Evolutionary conservation across 2,888 invertebrate species (phyloP), one percentile per base, ranked within the genome.

Genomic region (Glomeris marginata): DNA sequence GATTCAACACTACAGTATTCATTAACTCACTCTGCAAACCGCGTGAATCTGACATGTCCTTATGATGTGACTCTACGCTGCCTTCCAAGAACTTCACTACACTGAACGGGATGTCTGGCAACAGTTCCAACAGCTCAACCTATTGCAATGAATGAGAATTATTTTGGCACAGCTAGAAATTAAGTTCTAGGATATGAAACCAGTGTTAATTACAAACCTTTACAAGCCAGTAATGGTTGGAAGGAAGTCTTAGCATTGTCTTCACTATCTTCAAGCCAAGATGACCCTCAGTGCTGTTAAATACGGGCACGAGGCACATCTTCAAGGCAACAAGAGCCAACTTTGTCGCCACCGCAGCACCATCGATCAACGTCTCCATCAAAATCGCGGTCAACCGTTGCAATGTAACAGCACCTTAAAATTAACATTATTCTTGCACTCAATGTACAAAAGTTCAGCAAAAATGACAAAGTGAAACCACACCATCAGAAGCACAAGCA

Each of bases 201-300:
- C 5, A 11, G 28, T 8, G 8, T 28, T 3, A 3, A 28, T 28
- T 21, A 56, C 71, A 70, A 57, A 86, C 81, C 71, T 82, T 82
- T 43, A 88, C 81, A 45, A 90, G 70, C 83, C 88, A 90, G 66
- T 90, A 90, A 0, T 80, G 77, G 65, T 85, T 85, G 40, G 71
- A 69, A 50, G 77, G 76, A 1, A 84, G 71, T 22, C 69, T 66
- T 10, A 81, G 74, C 5, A 87, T 66, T 18, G 73, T 67, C 54
- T 77, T 74, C 41, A 87, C 65, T 4, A 80, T 64, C 13, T 74
- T 69, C 16, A 76, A 64, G 2, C 77, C 69, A 11, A 73, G 60
- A 1, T 67, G 59, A 67, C 75, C 76, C 55, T 78, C 74, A 6
- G 72, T 65, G 44, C 82, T 81, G 61, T 76, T 72, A 50, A 80